Evolutionary conservation across 2,113 vertebrate species (phyloP).

Genomic region (Sprattus sprattus): DNA sequence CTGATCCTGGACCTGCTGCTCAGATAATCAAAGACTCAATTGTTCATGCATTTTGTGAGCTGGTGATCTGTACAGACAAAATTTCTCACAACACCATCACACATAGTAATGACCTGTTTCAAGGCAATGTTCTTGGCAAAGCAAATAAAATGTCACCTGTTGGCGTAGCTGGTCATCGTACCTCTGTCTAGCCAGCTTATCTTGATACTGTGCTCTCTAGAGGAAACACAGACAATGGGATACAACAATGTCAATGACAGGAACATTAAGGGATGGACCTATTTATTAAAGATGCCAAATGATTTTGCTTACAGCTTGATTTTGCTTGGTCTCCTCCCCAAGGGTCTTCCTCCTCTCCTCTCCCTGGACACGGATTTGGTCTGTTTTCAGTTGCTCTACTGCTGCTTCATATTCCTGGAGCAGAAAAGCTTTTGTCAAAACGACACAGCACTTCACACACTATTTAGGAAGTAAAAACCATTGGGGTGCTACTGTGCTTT

Average conservation of each 20-base stretch:
- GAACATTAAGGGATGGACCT: background rate
- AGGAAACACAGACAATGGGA: background rate
- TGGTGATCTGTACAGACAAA: no score
- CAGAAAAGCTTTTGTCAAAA: background rate
- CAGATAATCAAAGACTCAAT: no score
- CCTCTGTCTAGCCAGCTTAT: conserved; percentile 90
- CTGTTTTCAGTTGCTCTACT: conserved; percentile 88
- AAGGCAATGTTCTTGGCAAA: background rate
- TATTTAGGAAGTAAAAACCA: background rate
- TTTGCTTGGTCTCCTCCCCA: conserved; percentile 91
- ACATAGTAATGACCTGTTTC: background rate
- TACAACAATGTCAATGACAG: background rate
- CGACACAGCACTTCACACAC: no score
- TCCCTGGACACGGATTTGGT: conserved; percentile 86
- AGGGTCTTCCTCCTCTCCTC: conserved; percentile 93
- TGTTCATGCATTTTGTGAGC: no score
- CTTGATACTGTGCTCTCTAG: conserved; percentile 95
- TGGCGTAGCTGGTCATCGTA: conserved; percentile 96
- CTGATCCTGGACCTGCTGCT: no score
- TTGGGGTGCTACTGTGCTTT: background rate
- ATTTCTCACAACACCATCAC: background rate
- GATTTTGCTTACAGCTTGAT: conserved; percentile 82
- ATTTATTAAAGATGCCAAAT: background rate
- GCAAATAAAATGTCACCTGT: conserved; percentile 72
- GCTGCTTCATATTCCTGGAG: conserved; percentile 91